Base-by-base conservation (phyloP, 2,888 invertebrate species). In the Dicyrtomina minuta region DNA sequence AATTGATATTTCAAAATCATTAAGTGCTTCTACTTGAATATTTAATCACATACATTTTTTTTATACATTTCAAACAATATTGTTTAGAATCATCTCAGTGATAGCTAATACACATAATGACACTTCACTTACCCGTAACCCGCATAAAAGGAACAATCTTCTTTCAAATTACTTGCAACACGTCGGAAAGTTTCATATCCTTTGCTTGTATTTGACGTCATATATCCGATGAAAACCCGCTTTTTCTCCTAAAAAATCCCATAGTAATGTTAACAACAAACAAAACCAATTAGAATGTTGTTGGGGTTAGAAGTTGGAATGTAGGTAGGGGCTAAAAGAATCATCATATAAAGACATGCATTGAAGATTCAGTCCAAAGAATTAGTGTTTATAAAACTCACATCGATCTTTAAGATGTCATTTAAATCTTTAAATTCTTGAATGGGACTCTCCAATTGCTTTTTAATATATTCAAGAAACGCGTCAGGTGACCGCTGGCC, bases 121-220 rank as follows among this genome's bases (percentile, higher is more conserved):
- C 12, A 20, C 79, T 79, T 81, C 12, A 20, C 79, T 79, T 81
- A 84, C 84, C 95, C 97, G 83, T 95, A 90, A 0, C 94, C 95
- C 79, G 89, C 91, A 82, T 92, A 90, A 81, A 99, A 99, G 74
- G 90, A 87, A 80, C 99, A 99, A 80, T 99, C 98, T 80, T 99
- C 95, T 81, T 97, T 91, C 10, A 97, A 85, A 80, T 90, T 90
- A 6, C 89, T 89, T 0, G 97, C 93, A 5, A 92, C 91, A 79
- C 88, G 87, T 60, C 91, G 86, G 81, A 93, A 90, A 62, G 87
- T 87, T 76, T 89, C 86, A 82, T 93, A 96, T 80, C 93, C 91
- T 0, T 88, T 87, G 79, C 90, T 88, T 80, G 92, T 90, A 75
- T 91, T 86, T 26, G 86, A 84, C 78, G 91, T 92, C 83, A 96